These are phyloP conservation scores for Drosophila paramelanica DNA, from an alignment of 2,888 invertebrate species.

Conservation along the genomic window DNA sequence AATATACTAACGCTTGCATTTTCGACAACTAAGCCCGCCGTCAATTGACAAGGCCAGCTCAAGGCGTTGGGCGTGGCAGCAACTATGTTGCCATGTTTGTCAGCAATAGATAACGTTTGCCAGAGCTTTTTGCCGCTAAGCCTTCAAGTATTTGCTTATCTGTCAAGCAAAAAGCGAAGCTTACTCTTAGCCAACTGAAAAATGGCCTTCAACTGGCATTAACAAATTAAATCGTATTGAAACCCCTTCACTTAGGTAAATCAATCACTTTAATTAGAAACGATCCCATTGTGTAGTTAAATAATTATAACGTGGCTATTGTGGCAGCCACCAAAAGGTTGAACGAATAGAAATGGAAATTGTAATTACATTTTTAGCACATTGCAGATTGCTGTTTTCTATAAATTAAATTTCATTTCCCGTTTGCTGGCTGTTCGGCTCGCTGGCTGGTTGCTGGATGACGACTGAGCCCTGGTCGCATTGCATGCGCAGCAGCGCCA, in stretches of 20 bases:
- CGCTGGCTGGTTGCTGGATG: slow-evolving; percentile 18
- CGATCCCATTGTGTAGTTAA: slow-evolving; percentile 52
- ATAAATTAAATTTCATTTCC: slow-evolving; percentile 80
- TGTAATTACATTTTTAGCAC: slow-evolving; percentile 79
- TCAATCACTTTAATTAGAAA: slow-evolving; percentile 76
- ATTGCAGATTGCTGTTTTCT: slow-evolving; percentile 72
- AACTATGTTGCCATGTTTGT: slow-evolving; percentile 22
- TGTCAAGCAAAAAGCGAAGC: slow-evolving; percentile 26
- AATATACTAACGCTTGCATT: slow-evolving; percentile 79
- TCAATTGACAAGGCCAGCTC: slow-evolving; percentile 67
- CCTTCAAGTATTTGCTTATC: slow-evolving; percentile 58
- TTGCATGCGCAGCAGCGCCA: slow-evolving; percentile 74
- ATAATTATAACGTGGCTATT: slow-evolving; percentile 65
- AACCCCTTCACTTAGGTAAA: slow-evolving; percentile 46
- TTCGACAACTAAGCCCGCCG: slow-evolving; percentile 61
- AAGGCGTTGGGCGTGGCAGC: slow-evolving; percentile 32
- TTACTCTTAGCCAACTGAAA: slow-evolving; percentile 35
- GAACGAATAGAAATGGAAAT: slow-evolving; percentile 68
- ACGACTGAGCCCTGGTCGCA: slow-evolving; percentile 39
- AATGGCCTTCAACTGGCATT: slow-evolving; percentile 59
- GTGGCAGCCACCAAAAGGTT: slow-evolving; percentile 48
- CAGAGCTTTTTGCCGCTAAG: slow-evolving; percentile 42
- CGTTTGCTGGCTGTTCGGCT: slow-evolving; percentile 32
- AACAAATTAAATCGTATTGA: slow-evolving; percentile 56
- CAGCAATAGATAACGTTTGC: slow-evolving; percentile 28